Base-by-base conservation (phyloP, 2,888 invertebrate genomes). In the Camponotus fellah region DNA sequence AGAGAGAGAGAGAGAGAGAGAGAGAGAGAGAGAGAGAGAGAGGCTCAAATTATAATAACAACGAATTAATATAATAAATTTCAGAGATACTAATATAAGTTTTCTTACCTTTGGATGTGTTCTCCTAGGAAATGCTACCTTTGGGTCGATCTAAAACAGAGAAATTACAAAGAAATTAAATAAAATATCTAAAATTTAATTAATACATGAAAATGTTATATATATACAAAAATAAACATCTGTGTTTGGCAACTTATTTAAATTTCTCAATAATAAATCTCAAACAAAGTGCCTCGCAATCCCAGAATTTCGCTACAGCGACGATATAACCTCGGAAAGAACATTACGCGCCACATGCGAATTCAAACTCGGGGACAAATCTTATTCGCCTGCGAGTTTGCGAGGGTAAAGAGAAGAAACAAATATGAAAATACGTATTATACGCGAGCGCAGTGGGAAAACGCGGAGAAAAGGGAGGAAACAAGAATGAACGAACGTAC, bases 51-150 rank as follows among this genome's bases (percentile, higher is more conserved):
- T 64, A 9, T 46, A 46, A 46, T 46, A 21, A 64, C 8, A 32
- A 9, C 5, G 5, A 43, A n/a, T 12, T 34, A 3, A n/a, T 6
- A 2, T 34, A 81, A n/a, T n/a, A 9, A 46, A 8, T 64, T 82
- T 26, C 26, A 26, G 4, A 17, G 6, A 49, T 53, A 3, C 26
- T 14, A 17, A n/a, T 10, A 3, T 32, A 9, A 49, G 12, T 64
- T 82, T 26, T 37, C 97, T 97, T 96, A 99, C 99, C 98, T 99
- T 99, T 96, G 99, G 99, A 96, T 99, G 99, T 96, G 99, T 98
- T 97, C 99, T 97, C 96, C 99, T 97, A 93, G 99, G 99, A 96
- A 99, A 99, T 95, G 99, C 99, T 96, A 99, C 99, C 97, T 99
- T 99, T 93, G 99, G 99, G 96, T 99, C 99, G 96, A 99, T 99